Evolutionary conservation across 2,797 vertebrate species (phyloP).

Genomic region (Pseudomugil tenellus): DNA sequence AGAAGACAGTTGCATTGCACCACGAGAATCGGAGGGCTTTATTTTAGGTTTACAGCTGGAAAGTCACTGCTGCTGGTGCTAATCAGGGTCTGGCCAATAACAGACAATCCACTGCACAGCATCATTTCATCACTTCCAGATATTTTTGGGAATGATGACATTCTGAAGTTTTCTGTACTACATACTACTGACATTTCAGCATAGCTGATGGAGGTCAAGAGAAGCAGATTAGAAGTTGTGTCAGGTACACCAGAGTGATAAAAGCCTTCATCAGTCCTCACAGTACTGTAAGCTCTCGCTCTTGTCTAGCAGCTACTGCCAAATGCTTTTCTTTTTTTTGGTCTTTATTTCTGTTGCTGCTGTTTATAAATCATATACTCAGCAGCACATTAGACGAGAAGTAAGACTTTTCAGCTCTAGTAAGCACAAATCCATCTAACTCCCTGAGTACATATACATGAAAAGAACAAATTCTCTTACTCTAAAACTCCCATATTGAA

Average conservation of each 20-base stretch:
- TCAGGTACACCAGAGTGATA: slow-evolving; percentile 48
- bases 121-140: no score
- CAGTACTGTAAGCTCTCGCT: slow-evolving; percentile 50
- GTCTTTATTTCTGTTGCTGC: slow-evolving; percentile 42
- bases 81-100: no score
- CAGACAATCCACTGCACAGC: no score
- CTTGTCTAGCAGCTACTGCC: slow-evolving; percentile 42
- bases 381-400: slow-evolving; percentile 39
- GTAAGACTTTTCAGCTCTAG: slow-evolving; percentile 5
- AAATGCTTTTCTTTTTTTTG: slow-evolving; percentile 42
- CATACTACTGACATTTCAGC: no score
- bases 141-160: no score
- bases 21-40: no score
- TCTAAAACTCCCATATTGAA: neutral
- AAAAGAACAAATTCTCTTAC: neutral
- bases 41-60: no score
- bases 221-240: slow-evolving; percentile 34
- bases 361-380: slow-evolving; percentile 68
- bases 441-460: neutral
- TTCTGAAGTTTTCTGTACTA: no score
- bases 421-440: slow-evolving; percentile 20
- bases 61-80: no score
- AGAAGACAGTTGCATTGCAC: no score
- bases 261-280: slow-evolving; percentile 37
- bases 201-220: slow-evolving; percentile 40